phyloP scores from a whole-genome alignment of 2,113 vertebrate species.

The Vombatus ursinus region DNA sequence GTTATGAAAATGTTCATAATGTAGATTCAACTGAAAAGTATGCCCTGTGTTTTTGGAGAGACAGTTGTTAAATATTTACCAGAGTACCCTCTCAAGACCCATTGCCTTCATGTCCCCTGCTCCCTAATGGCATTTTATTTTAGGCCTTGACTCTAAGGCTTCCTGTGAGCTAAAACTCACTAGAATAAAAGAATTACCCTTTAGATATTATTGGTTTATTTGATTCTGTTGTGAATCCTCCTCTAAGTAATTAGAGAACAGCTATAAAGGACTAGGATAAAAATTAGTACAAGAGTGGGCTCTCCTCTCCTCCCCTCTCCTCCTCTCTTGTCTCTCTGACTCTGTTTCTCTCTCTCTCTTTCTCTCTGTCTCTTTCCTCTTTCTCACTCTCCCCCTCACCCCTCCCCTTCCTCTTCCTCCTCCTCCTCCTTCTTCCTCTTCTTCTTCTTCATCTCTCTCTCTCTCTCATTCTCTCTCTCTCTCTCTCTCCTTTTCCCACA shows the following conservation, averaged over 20 bases:
- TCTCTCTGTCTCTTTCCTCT: no score
- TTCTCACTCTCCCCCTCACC: rapidly evolving
- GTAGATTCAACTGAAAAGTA: background rate
- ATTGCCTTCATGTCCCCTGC: background rate
- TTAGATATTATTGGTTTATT: background rate
- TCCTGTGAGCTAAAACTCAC: background rate
- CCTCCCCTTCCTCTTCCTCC: no score
- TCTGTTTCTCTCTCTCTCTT: no score
- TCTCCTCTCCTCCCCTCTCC: background rate
- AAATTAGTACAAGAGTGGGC: background rate
- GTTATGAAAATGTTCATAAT: background rate
- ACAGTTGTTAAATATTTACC: background rate
- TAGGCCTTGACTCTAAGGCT: background rate
- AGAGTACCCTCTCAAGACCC: background rate
- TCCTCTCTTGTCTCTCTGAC: no score
- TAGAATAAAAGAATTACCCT: background rate
- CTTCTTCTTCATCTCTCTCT: no score
- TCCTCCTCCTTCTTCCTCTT: no score
- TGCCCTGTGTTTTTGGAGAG: background rate
- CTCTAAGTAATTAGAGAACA: background rate
- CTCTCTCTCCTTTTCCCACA: background rate
- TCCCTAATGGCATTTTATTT: background rate
- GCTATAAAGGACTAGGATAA: background rate
- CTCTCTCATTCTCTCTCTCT: no score
- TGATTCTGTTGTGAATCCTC: background rate